These are phyloP conservation scores for Galago senegalensis DNA, from an alignment of 2,797 vertebrate species.

Conservation along the genomic window DNA sequence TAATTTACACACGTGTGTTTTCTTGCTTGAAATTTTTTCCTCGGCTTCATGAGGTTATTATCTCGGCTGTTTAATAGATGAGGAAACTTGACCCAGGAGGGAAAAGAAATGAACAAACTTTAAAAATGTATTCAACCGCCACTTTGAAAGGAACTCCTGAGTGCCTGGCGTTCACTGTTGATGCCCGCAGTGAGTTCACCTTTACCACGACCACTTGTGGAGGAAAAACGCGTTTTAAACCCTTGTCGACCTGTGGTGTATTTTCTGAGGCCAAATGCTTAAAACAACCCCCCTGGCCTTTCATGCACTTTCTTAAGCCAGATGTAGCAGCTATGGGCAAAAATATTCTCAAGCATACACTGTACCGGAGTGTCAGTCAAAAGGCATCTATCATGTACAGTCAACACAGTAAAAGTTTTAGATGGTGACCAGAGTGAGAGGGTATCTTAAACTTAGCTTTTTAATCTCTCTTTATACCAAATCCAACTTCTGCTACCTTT, in stretches of 20 bases:
- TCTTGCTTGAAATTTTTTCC: not conserved
- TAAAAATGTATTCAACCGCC: not conserved
- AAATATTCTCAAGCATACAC: not conserved
- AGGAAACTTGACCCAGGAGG: not conserved
- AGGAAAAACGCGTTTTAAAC: not conserved
- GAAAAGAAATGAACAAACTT: not conserved
- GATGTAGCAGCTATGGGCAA: not conserved
- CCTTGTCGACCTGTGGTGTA: not conserved
- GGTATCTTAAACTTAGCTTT: not conserved
- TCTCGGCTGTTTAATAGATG: not conserved
- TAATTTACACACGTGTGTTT: not conserved
- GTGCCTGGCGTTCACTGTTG: not conserved
- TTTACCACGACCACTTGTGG: not conserved
- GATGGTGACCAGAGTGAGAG: not conserved
- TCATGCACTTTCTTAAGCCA: slow-evolving; percentile 15
- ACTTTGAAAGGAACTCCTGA: not conserved
- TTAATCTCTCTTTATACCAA: not conserved
- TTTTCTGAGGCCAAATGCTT: slow-evolving; percentile 8
- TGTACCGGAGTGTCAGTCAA: not conserved
- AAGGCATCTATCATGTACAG: not conserved
- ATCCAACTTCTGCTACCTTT: not conserved
- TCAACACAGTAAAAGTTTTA: not conserved
- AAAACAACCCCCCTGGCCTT: not conserved
- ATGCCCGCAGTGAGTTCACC: not conserved
- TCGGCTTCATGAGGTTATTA: not conserved